These are phyloP conservation scores for Crypturellus undulatus DNA, from an alignment of 2,113 vertebrate genomes.

Conservation along the genomic window DNA sequence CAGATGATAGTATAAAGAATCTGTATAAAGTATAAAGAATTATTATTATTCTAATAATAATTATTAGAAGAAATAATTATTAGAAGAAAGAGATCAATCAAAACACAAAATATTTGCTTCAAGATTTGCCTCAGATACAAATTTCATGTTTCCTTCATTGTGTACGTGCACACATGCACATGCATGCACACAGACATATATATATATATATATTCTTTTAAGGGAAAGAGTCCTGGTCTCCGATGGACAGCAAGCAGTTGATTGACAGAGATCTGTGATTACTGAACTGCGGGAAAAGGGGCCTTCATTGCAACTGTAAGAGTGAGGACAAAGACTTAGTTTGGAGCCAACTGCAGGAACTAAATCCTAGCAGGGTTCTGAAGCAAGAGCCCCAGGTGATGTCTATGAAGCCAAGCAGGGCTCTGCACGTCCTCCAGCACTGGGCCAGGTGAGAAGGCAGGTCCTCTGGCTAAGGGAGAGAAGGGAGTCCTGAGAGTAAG, in stretches of 20 bases:
- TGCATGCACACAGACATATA: rapidly evolving
- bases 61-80: background rate
- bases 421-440: background rate
- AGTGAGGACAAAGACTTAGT: background rate
- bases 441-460: background rate
- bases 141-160: background rate
- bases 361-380: background rate
- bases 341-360: background rate
- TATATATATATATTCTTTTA: background rate
- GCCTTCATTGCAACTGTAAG: background rate
- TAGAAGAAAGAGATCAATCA: background rate
- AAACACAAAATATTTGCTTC: background rate
- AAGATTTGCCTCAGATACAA: background rate
- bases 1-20: background rate
- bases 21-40: background rate
- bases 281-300: background rate
- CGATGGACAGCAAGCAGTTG: background rate
- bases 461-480: background rate
- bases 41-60: background rate
- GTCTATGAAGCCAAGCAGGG: background rate
- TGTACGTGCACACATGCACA: too few relatives aligned
- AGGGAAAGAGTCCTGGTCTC: background rate
- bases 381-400: background rate
- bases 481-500: background rate
- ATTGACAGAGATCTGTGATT: background rate